Base-by-base conservation (phyloP, 92 coral and sea anemone species). In the Nematostella vectensis region DNA sequence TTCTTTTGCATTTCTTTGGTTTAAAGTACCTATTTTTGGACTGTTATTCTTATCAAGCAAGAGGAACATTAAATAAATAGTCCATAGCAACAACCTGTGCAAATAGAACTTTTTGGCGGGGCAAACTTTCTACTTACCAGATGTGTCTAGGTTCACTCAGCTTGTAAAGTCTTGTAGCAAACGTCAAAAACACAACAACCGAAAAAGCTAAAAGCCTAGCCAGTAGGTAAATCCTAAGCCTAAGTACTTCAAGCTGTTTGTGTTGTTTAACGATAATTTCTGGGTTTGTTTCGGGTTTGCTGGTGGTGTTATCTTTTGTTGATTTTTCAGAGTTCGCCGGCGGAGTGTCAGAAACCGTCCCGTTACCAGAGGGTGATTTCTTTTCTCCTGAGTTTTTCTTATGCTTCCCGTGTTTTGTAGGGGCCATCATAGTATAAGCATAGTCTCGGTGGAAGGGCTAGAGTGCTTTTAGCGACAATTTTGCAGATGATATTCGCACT, bases 121-220 rank as follows among this genome's bases (percentile, higher is more conserved):
- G 40, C 40, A 33, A 33, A 33, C 40, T 33, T 33, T 29, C 10
- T 27, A 58, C 99, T 82, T 60, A 93, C 99, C 99, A 93, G 25
- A 93, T 87, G 70, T 78, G 99, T 48, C 64, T 64, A 30, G 99
- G 99, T 4, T 78, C 85, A 26, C 67, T 70, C 20, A 93, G 47
- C 33, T 65, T 74, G 74, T 77, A 87, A 50, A 82, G 62, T 38
- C 99, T 70, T 3, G 99, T 87, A 43, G 71, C 71, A 54, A 87
- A 64, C 22, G 96, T 75, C 17, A 93, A 54, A 0, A 70, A 20
- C 22, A 82, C 58, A 28, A 93, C 75, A 9, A 67, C 58, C 48
- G 75, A 77, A 48, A 89, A 89, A 11, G 64, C 72, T 11, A 78
- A 20, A 29, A 88, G 61, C 3, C 84, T 74, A 8, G 62, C 63